These are phyloP conservation scores for Phalacrocorax aristotelis DNA, from an alignment of 2,113 vertebrate genomes.

Conservation along the genomic window DNA sequence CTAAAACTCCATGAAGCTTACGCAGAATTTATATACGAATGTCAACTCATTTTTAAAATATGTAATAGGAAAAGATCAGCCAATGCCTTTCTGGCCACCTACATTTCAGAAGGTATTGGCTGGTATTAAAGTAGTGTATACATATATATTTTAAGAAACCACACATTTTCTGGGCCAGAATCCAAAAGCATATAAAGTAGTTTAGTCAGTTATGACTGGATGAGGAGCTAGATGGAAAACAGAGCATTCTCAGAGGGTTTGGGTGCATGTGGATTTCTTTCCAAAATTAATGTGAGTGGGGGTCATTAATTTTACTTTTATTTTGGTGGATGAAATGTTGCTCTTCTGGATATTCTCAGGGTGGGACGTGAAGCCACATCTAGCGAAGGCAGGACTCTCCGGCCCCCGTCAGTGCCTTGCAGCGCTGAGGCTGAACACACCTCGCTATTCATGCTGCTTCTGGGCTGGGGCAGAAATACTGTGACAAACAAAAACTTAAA, in stretches of 20 bases:
- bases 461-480: neutral
- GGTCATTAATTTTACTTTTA: conserved; percentile 22
- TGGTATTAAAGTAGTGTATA: conserved; percentile 36
- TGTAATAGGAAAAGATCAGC: conserved; percentile 28
- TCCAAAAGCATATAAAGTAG: conserved; percentile 47
- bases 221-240: conserved; percentile 37
- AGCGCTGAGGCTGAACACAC: neutral
- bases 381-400: neutral
- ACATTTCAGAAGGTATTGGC: conserved; percentile 37
- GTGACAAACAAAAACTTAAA: neutral
- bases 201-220: conserved; percentile 23
- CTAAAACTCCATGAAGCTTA: neutral
- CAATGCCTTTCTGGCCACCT: conserved; percentile 50
- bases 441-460: neutral
- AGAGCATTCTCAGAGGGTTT: conserved; percentile 29
- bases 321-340: neutral
- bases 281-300: neutral
- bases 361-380: neutral
- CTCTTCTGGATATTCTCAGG: neutral
- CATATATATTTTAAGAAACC: conserved; percentile 53
- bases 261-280: neutral
- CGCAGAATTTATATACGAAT: conserved; percentile 8
- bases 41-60: conserved; percentile 47
- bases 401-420: neutral
- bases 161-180: conserved; percentile 57